phyloP scores from a whole-genome alignment of 2,888 invertebrate genomes.

The Acanthosepion pharaonis region DNA sequence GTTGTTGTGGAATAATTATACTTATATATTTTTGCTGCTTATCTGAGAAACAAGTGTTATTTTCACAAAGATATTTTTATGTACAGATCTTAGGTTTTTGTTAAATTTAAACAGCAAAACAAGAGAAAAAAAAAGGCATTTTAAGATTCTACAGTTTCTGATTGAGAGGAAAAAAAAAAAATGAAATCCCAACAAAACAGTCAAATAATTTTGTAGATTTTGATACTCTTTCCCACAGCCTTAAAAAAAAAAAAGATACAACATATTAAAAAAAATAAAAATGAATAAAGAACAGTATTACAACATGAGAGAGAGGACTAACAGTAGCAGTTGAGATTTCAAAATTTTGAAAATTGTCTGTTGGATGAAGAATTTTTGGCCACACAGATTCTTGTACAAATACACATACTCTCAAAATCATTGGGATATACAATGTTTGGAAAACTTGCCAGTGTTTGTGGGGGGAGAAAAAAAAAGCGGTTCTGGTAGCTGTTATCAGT shows the following conservation, averaged over 20 bases:
- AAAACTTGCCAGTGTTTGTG: not conserved
- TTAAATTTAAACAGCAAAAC: not conserved
- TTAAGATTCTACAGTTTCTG: not conserved
- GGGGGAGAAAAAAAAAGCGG: not conserved
- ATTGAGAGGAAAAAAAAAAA: not conserved
- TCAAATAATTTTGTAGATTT: not conserved
- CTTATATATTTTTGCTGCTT: too few relatives aligned
- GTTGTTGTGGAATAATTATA: too few relatives aligned
- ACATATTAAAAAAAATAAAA: not conserved
- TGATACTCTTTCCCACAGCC: not conserved
- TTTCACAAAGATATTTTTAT: not conserved
- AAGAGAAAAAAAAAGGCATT: not conserved
- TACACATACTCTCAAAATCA: not conserved
- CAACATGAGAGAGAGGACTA: not conserved
- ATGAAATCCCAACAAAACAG: not conserved
- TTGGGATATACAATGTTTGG: not conserved
- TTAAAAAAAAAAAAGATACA: not conserved
- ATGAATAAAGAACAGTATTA: not conserved
- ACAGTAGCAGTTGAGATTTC: not conserved
- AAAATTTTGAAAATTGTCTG: not conserved
- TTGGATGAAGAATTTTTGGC: not conserved
- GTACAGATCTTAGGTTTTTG: not conserved
- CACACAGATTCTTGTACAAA: not conserved
- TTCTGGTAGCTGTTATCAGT: conserved; percentile 2
- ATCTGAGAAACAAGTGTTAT: too few relatives aligned